Base-by-base conservation (phyloP, 2,797 vertebrate species). In the Siniperca obscura region DNA sequence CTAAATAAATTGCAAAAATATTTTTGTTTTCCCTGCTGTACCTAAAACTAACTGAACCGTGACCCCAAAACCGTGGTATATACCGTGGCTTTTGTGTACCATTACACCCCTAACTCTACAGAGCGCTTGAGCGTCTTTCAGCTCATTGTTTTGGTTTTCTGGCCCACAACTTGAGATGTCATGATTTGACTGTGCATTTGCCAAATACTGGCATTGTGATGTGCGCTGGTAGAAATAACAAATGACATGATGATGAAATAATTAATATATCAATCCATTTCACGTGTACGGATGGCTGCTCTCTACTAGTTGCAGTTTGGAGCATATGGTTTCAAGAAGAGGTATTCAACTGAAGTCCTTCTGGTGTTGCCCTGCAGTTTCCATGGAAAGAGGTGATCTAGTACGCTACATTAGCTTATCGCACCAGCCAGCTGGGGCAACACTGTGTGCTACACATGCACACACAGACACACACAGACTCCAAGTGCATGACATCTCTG, bases 361-460 rank as follows among this genome's bases (percentile, higher is more conserved):
- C 74, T 57, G 30, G 30, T 30, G 65, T 76, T 73, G 64, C 68
- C 67, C 76, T 19, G 62, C 60, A 56, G 82, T 93, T 93, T 92
- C 89, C 80, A 90, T 80, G 81, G 91, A 90, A 84, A 92, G 74
- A 84, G 84, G 84, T 88, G 87, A 90, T 93, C 73, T 68, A 40
- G 70, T 53, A 81, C 13, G n/a, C 85, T 79, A 90, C 82, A 90
- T 91, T 90, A 92, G 76, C 90, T 91, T 91, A 92, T 94, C 91
- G 8, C 77, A 68, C 79, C 70, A 80, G 82, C 78, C 92, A 93
- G 90, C 89, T 87, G 84, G 68, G 79, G 62, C 76, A 84, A 81
- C 76, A 83, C 79, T 59, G 66, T 74, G 57, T n/a, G 67, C 56
- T 57, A 42, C 77, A 85, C 84, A 80, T 27, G 72, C 56, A 80